Conservation (phyloP, 2,797 vertebrate genomes). For the Poeciliopsis presidionis region DNA sequence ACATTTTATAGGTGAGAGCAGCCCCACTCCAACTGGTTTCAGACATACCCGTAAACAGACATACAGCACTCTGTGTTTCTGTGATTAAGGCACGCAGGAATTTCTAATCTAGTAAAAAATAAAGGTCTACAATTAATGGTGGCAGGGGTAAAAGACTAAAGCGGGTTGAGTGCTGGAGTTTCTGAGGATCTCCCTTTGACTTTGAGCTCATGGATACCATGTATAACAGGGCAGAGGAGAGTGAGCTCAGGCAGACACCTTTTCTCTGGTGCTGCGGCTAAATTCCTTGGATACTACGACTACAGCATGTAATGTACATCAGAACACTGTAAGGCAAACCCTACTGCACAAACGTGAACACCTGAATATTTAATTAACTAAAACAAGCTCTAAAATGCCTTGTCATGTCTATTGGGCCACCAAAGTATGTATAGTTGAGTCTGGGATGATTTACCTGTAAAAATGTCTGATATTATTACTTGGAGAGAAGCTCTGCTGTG, state of each 20-base stretch:
- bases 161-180: conserved; percentile 21
- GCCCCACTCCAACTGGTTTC: conserved; percentile 37
- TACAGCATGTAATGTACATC: conserved; percentile 45
- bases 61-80: conserved; percentile 1
- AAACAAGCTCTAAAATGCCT: conserved; percentile 27
- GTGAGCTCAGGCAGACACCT: conserved; percentile 20
- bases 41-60: conserved; percentile 30
- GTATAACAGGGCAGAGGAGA: conserved; percentile 74
- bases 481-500: conserved; percentile 31
- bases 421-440: conserved; percentile 22
- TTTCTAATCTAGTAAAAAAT: conserved; percentile 22
- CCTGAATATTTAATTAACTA: conserved; percentile 8
- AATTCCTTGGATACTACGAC: conserved; percentile 32
- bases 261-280: conserved; percentile 30
- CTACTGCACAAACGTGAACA: conserved; percentile 25
- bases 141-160: conserved; percentile 25
- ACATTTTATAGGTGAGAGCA: conserved; percentile 37
- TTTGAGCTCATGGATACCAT: conserved; percentile 89
- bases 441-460: conserved; percentile 23
- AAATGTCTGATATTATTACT: conserved; percentile 25
- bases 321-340: conserved; percentile 35
- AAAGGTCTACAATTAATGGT: conserved; percentile 16
- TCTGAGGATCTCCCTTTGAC: conserved; percentile 47
- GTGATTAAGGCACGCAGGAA: conserved; percentile 49
- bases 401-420: conserved; percentile 23